phyloP scores from a whole-genome alignment of 2,797 vertebrate genomes.

The Sebastes iracundus region DNA sequence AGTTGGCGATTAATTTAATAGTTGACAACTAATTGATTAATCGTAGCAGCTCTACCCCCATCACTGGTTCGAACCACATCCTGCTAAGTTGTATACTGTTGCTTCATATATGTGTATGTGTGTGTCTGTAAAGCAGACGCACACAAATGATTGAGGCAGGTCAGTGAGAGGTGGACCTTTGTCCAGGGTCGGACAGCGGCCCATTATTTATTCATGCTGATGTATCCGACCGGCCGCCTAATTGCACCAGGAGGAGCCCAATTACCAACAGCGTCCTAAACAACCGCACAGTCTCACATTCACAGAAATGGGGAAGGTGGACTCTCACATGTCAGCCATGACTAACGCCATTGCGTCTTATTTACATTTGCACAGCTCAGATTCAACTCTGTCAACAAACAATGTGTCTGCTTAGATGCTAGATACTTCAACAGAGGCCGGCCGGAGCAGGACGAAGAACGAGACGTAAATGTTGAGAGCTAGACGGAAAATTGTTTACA shows the following conservation, averaged over 20 bases:
- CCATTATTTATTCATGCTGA: slow-evolving; percentile 73
- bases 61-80: neutral
- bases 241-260: slow-evolving; percentile 69
- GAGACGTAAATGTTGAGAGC: neutral
- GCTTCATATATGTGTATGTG: neutral
- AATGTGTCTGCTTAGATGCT: neutral
- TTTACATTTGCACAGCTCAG: slow-evolving; percentile 61
- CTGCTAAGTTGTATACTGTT: neutral
- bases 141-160: slow-evolving; percentile 5
- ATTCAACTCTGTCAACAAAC: slow-evolving; percentile 35
- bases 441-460: neutral
- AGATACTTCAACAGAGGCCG: neutral
- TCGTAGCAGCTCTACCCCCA: neutral
- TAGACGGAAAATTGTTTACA: neutral
- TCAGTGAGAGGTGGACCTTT: slow-evolving; percentile 65
- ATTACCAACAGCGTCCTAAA: slow-evolving; percentile 34
- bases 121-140: neutral
- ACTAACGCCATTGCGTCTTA: slow-evolving; percentile 58
- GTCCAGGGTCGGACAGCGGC: slow-evolving; percentile 49
- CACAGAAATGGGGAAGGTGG: slow-evolving; percentile 34
- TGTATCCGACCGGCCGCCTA: slow-evolving; percentile 54
- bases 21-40: neutral
- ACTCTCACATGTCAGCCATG: slow-evolving; percentile 54
- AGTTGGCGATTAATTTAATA: neutral
- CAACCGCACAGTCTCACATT: slow-evolving; percentile 47